These are phyloP conservation scores for Otis tarda DNA, from an alignment of 2,113 vertebrate species.

Conservation along the genomic window DNA sequence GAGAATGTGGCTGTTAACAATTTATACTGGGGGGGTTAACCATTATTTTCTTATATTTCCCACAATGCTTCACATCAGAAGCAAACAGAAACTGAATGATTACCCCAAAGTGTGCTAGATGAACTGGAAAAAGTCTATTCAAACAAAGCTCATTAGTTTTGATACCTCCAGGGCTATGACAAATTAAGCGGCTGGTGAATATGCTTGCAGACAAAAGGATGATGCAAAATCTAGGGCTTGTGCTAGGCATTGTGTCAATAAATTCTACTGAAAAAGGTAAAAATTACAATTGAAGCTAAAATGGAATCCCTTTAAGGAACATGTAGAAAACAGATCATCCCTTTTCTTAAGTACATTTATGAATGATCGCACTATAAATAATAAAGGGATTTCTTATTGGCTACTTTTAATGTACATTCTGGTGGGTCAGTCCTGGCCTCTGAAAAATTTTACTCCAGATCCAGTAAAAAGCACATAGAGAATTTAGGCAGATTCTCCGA, in stretches of 20 bases:
- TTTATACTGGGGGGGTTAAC: slow-evolving; percentile 59
- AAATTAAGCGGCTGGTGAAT: slow-evolving; percentile 87
- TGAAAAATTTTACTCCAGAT: not conserved
- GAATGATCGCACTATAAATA: slow-evolving; percentile 57
- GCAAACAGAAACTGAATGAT: slow-evolving; percentile 88
- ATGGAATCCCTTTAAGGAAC: slow-evolving; percentile 76
- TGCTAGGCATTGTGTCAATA: slow-evolving; percentile 80
- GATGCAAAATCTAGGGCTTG: slow-evolving; percentile 72
- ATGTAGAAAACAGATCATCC: slow-evolving; percentile 70
- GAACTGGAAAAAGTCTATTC: slow-evolving; percentile 93
- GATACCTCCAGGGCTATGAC: slow-evolving; percentile 88
- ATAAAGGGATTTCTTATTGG: slow-evolving; percentile 21
- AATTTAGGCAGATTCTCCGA: not conserved
- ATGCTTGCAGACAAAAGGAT: slow-evolving; percentile 82
- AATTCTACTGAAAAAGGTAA: slow-evolving; percentile 78
- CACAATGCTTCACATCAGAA: slow-evolving; percentile 81
- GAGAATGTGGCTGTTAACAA: slow-evolving; percentile 71
- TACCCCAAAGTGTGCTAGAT: slow-evolving; percentile 91
- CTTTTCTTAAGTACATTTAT: slow-evolving; percentile 65
- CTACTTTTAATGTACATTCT: not conserved
- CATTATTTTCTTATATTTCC: slow-evolving; percentile 81
- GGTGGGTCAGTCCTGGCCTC: slow-evolving; percentile 33
- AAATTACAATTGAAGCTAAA: slow-evolving; percentile 77
- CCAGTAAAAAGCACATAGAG: not conserved
- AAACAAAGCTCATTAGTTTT: slow-evolving; percentile 92